Evolutionary conservation across 92 coral and sea anemone species (phyloP).

Genomic region (Ricordea florida): DNA sequence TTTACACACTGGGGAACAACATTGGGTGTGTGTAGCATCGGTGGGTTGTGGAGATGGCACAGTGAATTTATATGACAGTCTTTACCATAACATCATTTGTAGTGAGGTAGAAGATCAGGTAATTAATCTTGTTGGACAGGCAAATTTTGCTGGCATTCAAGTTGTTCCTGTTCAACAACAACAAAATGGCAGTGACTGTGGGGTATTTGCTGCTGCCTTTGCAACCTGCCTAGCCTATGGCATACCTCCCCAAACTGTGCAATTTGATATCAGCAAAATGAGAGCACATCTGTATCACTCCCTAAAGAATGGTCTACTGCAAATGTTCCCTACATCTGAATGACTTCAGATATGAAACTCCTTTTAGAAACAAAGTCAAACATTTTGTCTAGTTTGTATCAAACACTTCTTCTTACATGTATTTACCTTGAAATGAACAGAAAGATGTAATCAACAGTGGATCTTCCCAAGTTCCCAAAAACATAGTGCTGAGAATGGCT

Average conservation of each 20-base stretch:
- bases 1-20: no score
- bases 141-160: conserved; percentile 33
- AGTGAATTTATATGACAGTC: conserved; percentile 49
- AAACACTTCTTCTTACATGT: no score
- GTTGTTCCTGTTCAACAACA: conserved; percentile 57
- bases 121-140: conserved; percentile 24
- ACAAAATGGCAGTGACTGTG: conserved; percentile 50
- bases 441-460: no score
- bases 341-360: no score
- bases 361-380: no score
- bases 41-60: conserved; percentile 36
- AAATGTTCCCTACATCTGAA: no score
- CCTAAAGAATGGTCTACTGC: conserved; percentile 17
- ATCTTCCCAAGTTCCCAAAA: no score
- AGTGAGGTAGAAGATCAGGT: conserved; percentile 36
- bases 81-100: conserved; percentile 18
- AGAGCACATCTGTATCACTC: conserved; percentile 36
- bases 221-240: conserved; percentile 43
- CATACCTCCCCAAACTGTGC: conserved; percentile 32
- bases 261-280: conserved; percentile 34
- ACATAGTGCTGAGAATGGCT: no score
- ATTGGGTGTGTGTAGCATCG: conserved; percentile 11
- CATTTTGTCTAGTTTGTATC: no score
- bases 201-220: conserved; percentile 43
- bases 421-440: no score